A percentile compares a stretch with the other conserved stretches of the same genome.
Conservation (phyloP, 2,888 invertebrate species). For the Polyploca ridens region DNA sequence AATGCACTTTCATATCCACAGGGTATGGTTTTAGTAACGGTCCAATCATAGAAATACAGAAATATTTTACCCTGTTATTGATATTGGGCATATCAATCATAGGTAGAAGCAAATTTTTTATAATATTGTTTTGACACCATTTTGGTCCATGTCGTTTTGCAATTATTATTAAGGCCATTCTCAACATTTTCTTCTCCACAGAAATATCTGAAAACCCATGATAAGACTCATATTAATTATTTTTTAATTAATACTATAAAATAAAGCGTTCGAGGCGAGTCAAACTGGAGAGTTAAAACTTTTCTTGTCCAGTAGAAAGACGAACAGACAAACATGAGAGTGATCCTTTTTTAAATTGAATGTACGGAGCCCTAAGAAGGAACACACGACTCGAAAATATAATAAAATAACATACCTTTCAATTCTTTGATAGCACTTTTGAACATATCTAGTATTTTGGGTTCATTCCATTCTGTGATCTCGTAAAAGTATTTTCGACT, state of each 20-base stretch:
- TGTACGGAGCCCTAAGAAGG: background rate
- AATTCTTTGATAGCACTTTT: constrained; percentile 55
- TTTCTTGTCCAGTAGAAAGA: no score
- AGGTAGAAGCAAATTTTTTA: constrained; percentile 65
- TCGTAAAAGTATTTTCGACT: constrained; percentile 63
- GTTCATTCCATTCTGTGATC: constrained; percentile 71
- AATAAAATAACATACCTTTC: constrained; percentile 52
- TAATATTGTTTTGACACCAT: constrained; percentile 75
- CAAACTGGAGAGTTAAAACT: no score
- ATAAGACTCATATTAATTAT: constrained; percentile 1
- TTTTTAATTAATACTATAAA: constrained; percentile 11
- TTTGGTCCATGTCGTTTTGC: constrained; percentile 71
- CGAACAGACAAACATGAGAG: no score
- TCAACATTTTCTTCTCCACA: constrained; percentile 62
- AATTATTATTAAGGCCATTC: constrained; percentile 65
- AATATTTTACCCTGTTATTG: constrained; percentile 50
- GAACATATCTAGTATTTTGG: constrained; percentile 67
- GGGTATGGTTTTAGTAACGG: constrained; percentile 74
- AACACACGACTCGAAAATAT: background rate
- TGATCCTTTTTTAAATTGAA: no score
- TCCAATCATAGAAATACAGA: constrained; percentile 68
- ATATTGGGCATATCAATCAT: constrained; percentile 57
- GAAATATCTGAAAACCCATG: constrained; percentile 51
- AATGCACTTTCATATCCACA: constrained; percentile 69
- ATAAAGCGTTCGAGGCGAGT: no score